Conservation (phyloP, 2,113 vertebrate genomes). For the Brienomyrus brachyistius region DNA sequence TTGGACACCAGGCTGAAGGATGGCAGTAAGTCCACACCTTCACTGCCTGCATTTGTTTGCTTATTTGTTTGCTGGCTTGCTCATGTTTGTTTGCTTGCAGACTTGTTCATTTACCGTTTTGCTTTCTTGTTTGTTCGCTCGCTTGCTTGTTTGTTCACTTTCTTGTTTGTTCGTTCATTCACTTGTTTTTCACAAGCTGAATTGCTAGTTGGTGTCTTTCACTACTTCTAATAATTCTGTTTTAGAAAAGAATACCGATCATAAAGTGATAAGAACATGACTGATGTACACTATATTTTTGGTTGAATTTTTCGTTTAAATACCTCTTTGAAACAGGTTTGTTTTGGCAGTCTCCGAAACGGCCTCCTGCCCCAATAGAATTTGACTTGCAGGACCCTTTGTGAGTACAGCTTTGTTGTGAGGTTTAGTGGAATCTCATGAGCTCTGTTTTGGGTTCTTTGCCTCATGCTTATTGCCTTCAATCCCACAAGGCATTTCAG, state of each 20-base stretch:
- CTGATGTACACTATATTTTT: too few relatives aligned
- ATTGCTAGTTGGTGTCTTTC: neutral
- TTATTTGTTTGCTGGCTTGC: neutral
- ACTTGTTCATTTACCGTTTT: too few relatives aligned
- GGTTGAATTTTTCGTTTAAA: neutral
- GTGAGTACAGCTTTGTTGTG: constrained; percentile 65
- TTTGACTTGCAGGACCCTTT: constrained; percentile 84
- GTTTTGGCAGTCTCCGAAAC: constrained; percentile 98
- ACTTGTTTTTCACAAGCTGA: neutral
- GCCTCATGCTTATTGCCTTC: neutral
- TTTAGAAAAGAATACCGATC: neutral
- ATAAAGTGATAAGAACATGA: neutral
- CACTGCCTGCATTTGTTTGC: neutral
- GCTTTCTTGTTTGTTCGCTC: too few relatives aligned
- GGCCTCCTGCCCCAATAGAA: constrained; percentile 82
- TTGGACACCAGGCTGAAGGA: constrained; percentile 92
- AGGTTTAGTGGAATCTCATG: neutral
- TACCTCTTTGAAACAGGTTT: constrained; percentile 64
- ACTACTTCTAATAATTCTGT: neutral
- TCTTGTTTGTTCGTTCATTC: neutral
- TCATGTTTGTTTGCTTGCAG: neutral
- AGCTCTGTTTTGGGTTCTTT: neutral
- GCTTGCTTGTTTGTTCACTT: too few relatives aligned
- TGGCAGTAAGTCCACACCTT: constrained; percentile 76
- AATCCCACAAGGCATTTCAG: constrained; percentile 71